Conservation (phyloP, 1,140 invertebrate genomes). For the Zeugodacus cucurbitae region DNA sequence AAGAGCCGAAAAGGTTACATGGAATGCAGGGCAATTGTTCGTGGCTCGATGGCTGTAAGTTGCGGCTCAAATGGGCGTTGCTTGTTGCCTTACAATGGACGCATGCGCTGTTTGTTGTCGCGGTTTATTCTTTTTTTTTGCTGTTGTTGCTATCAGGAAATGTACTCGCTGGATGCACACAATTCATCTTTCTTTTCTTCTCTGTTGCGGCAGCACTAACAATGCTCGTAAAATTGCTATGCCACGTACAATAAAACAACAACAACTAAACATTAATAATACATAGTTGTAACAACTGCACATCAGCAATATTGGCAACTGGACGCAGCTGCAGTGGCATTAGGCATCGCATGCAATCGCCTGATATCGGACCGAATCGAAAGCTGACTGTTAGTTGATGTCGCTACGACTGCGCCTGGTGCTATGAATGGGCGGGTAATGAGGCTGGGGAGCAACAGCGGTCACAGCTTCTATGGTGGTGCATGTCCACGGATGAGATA, state of each 20-base stretch:
- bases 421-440: neutral
- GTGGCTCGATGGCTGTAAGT: neutral
- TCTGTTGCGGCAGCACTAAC: constrained; percentile 1
- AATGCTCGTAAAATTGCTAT: constrained; percentile 10
- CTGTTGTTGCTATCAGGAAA: neutral
- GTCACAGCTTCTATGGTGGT: no score
- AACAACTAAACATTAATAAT: neutral
- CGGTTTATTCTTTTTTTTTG: neutral
- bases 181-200: constrained; percentile 31
- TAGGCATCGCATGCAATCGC: neutral
- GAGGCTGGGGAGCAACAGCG: neutral
- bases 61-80: neutral
- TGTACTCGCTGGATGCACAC: neutral
- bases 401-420: neutral
- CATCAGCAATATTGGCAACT: neutral
- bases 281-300: neutral
- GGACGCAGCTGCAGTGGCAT: neutral
- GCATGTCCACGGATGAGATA: neutral
- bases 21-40: constrained; percentile 12
- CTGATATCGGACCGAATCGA: neutral
- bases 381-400: neutral
- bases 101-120: neutral
- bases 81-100: neutral
- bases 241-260: neutral
- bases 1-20: neutral